These are phyloP conservation scores for Chondrosia reniformis DNA, from an alignment of 37 sponge, comb jelly and placozoan species.

Conservation along the genomic window DNA sequence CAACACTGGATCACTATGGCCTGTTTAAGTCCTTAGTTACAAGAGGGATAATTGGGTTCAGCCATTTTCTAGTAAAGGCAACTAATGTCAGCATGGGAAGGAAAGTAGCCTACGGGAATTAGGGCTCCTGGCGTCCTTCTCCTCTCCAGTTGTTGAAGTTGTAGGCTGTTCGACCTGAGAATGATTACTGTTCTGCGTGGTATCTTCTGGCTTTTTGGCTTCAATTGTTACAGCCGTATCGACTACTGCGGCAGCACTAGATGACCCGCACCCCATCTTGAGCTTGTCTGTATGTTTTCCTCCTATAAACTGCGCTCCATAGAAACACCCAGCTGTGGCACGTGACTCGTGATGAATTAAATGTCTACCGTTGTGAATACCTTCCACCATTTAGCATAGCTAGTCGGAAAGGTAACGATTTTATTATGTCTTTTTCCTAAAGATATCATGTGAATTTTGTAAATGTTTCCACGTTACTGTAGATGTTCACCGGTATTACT, in stretches of 20 bases:
- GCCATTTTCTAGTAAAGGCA: too few relatives aligned
- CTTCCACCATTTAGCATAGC: neutral
- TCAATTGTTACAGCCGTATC: neutral
- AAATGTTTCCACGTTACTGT: too few relatives aligned
- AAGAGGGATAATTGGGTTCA: too few relatives aligned
- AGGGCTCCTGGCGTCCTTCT: too few relatives aligned
- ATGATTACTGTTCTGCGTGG: too few relatives aligned
- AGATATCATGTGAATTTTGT: neutral
- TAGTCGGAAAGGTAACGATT: neutral
- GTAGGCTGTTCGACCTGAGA: too few relatives aligned
- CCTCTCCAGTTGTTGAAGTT: too few relatives aligned
- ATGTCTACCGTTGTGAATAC: neutral
- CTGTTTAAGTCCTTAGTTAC: too few relatives aligned
- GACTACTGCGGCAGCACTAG: neutral
- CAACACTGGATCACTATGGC: neutral
- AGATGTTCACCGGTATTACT: too few relatives aligned
- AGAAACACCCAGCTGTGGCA: neutral
- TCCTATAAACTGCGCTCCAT: too few relatives aligned
- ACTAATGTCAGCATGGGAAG: too few relatives aligned
- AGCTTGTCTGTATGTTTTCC: neutral
- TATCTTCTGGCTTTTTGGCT: neutral
- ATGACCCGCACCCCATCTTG: conserved; percentile 10
- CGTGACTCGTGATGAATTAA: neutral
- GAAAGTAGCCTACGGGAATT: too few relatives aligned
- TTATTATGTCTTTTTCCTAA: neutral